Evolutionary conservation across 1,140 invertebrate genomes (phyloP).

Genomic region (Cotesia chilonis): DNA sequence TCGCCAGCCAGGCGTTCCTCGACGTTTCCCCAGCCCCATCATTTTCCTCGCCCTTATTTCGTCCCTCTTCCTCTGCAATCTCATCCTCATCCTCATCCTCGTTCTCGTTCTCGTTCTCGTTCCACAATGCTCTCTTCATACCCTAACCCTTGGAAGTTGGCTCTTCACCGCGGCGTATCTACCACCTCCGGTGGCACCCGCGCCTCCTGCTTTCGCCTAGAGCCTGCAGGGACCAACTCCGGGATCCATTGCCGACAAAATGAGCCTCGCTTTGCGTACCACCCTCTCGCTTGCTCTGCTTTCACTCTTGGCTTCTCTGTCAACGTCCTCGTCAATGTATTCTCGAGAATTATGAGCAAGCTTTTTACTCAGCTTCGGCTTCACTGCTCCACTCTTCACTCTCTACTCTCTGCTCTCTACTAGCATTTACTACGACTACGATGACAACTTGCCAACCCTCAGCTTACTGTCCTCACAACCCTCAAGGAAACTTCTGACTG

Average conservation of each 20-base stretch:
- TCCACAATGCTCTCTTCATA: constrained; percentile 23
- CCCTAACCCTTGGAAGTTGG: constrained; percentile 31
- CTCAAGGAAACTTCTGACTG: constrained; percentile 26
- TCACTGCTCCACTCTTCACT: too few relatives aligned
- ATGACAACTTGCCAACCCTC: background rate
- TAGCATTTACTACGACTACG: constrained; percentile 3
- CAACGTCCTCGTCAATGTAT: constrained; percentile 15
- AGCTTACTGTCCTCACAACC: constrained; percentile 12
- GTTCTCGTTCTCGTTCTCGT: constrained; percentile 23
- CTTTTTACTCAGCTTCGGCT: background rate
- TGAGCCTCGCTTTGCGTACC: constrained; percentile 61
- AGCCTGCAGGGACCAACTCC: constrained; percentile 28
- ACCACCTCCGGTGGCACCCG: constrained; percentile 34
- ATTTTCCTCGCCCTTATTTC: constrained; percentile 34
- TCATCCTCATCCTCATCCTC: constrained; percentile 38
- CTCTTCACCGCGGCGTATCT: constrained; percentile 34
- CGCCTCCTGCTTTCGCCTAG: background rate
- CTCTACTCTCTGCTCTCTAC: too few relatives aligned
- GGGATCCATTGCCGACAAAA: constrained; percentile 60
- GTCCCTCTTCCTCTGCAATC: constrained; percentile 28
- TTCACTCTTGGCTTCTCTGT: background rate
- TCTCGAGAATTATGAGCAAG: background rate
- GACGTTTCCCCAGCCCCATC: constrained; percentile 48
- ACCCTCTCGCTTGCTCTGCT: constrained; percentile 39
- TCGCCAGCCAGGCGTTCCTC: constrained; percentile 64